phyloP scores from a whole-genome alignment of 2,888 invertebrate species.

The Mesorhabditis spiculigera region DNA sequence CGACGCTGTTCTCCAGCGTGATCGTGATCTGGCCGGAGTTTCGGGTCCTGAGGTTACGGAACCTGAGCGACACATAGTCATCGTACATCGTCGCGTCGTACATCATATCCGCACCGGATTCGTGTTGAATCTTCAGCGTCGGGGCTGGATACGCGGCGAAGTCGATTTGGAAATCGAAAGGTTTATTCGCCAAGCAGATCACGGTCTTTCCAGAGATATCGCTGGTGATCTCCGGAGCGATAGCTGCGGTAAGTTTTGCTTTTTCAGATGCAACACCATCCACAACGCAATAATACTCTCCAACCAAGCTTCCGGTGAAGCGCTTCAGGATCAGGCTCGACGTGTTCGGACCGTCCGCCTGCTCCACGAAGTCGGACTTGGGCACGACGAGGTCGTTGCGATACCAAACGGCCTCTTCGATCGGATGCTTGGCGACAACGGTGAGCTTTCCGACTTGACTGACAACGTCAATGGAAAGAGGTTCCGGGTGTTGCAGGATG shows the following conservation, averaged over 20 bases:
- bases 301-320: slow-evolving; percentile 28
- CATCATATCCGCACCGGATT: slow-evolving; percentile 19
- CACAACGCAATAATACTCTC: slow-evolving; percentile 35
- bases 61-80: slow-evolving; percentile 26
- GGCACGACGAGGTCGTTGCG: slow-evolving; percentile 32
- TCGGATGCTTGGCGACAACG: slow-evolving; percentile 20
- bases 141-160: slow-evolving; percentile 14
- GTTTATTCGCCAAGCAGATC: slow-evolving; percentile 33
- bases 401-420: slow-evolving; percentile 31
- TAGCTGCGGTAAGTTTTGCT: slow-evolving; percentile 26
- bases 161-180: slow-evolving; percentile 31
- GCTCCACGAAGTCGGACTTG: slow-evolving; percentile 19
- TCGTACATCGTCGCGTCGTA: slow-evolving; percentile 32
- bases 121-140: slow-evolving; percentile 20
- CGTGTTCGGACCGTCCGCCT: slow-evolving; percentile 9
- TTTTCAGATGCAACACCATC: slow-evolving; percentile 33
- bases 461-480: slow-evolving; percentile 24
- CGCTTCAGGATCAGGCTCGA: slow-evolving; percentile 22
- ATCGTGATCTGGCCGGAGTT: slow-evolving; percentile 31
- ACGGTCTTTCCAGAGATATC: slow-evolving; percentile 16
- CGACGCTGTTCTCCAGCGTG: slow-evolving; percentile 30
- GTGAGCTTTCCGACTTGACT: slow-evolving; percentile 20
- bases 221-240: slow-evolving; percentile 8
- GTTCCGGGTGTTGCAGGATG: slow-evolving; percentile 28
- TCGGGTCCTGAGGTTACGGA: slow-evolving; percentile 23